Evolutionary conservation across 1,140 invertebrate genomes (phyloP).

Genomic region (Phenacoccus solenopsis): DNA sequence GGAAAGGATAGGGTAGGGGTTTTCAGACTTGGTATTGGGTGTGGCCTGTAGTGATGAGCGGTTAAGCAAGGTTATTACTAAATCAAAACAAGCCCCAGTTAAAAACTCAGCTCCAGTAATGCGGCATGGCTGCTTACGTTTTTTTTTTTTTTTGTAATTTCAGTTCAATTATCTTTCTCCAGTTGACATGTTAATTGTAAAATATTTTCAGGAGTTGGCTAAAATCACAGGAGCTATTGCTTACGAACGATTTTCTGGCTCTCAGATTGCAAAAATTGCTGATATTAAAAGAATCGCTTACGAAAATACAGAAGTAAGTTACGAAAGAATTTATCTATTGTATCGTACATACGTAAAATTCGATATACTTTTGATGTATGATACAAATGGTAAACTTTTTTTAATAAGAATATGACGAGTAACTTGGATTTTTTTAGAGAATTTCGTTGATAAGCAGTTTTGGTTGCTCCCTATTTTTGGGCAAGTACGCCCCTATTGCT

Average conservation of each 20-base stretch:
- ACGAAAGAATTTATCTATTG: background rate
- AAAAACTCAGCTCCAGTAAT: no score
- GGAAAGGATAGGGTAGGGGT: no score
- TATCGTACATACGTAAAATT: background rate
- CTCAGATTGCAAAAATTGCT: constrained; percentile 82
- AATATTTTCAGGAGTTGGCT: constrained; percentile 51
- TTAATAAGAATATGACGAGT: constrained; percentile 22
- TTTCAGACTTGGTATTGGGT: no score
- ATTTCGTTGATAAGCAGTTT: constrained; percentile 92
- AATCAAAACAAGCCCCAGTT: no score
- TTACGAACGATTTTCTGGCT: constrained; percentile 86
- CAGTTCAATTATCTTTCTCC: background rate
- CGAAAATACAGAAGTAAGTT: constrained; percentile 52
- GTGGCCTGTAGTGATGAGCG: no score
- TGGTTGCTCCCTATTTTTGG: constrained; percentile 74
- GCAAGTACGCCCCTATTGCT: constrained; percentile 81
- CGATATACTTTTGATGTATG: background rate
- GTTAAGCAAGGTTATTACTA: no score
- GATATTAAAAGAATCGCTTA: constrained; percentile 60
- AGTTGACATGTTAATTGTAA: no score
- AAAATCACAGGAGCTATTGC: constrained; percentile 81
- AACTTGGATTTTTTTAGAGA: constrained; percentile 42
- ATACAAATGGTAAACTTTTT: no score
- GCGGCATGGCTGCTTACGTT: no score
- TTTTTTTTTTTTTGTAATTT: background rate